Evolutionary conservation across 2,888 invertebrate species (phyloP).

Genomic region (Eristalis tenax): DNA sequence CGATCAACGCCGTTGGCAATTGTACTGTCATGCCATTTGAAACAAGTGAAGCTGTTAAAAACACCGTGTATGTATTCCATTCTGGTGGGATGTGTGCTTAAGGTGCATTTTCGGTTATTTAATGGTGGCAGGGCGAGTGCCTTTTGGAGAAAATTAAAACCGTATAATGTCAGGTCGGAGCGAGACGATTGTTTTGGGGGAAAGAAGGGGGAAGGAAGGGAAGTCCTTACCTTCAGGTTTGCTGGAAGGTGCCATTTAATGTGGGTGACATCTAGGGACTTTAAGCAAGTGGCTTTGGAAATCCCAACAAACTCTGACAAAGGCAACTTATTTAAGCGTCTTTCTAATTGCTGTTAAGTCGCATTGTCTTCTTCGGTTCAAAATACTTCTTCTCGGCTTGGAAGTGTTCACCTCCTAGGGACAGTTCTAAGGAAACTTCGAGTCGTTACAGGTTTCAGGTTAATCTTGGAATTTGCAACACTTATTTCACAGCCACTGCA

Average conservation of each 20-base stretch:
- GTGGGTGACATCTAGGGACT: background rate
- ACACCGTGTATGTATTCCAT: background rate
- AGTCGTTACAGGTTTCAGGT: no score
- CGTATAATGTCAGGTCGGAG: slow-evolving; percentile 8
- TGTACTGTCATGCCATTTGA: slow-evolving; percentile 61
- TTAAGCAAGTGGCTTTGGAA: no score
- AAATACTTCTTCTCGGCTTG: no score
- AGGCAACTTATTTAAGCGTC: no score
- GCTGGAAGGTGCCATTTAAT: background rate
- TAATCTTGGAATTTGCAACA: no score
- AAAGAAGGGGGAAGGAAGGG: background rate
- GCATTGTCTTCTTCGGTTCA: no score
- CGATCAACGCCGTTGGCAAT: slow-evolving; percentile 49
- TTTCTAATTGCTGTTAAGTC: no score
- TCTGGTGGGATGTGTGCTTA: slow-evolving; percentile 18
- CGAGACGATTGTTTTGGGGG: background rate
- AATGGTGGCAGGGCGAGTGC: slow-evolving; percentile 13
- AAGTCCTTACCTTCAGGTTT: background rate
- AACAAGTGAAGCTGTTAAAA: slow-evolving; percentile 61
- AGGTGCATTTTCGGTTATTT: slow-evolving; percentile 55
- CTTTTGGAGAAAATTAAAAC: slow-evolving; percentile 42
- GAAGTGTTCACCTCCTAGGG: no score
- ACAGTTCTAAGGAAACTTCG: no score
- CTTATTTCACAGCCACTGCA: no score
- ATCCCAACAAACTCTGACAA: no score